phyloP scores from a whole-genome alignment of 2,888 invertebrate genomes.

The Cynaeus angustus region DNA sequence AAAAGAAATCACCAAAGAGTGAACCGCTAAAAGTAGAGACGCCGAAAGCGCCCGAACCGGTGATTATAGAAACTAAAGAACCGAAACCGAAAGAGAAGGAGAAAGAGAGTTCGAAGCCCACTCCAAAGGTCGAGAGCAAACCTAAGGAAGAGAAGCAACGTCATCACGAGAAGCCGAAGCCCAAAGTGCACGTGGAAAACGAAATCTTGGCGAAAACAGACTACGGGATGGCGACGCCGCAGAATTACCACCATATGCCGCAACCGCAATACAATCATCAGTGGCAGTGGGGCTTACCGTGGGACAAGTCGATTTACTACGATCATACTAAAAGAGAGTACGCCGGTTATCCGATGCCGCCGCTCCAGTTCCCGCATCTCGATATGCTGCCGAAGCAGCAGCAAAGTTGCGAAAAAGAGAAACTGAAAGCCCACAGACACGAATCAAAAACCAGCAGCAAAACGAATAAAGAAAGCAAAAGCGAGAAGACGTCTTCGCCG shows the following conservation, averaged over 20 bases:
- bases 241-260: slow-evolving; percentile 77
- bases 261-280: slow-evolving; percentile 76
- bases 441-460: slow-evolving; percentile 59
- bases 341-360: slow-evolving; percentile 67
- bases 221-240: slow-evolving; percentile 79
- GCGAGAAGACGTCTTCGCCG: slow-evolving; percentile 60
- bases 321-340: slow-evolving; percentile 72
- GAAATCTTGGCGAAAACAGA: slow-evolving; percentile 75
- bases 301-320: slow-evolving; percentile 76
- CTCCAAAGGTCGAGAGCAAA: slow-evolving; percentile 40
- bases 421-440: slow-evolving; percentile 66
- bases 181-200: slow-evolving; percentile 58
- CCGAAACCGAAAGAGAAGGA: slow-evolving; percentile 28
- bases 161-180: slow-evolving; percentile 61
- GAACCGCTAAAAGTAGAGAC: slow-evolving; percentile 12
- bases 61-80: slow-evolving; percentile 24
- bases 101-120: slow-evolving; percentile 11
- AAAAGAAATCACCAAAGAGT: slow-evolving; percentile 32
- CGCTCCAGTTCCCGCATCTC: slow-evolving; percentile 66
- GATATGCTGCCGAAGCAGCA: slow-evolving; percentile 67
- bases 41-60: slow-evolving; percentile 19
- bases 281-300: slow-evolving; percentile 77
- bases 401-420: slow-evolving; percentile 65
- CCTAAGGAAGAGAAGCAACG: slow-evolving; percentile 60
- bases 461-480: slow-evolving; percentile 47